Base-by-base conservation (phyloP, 2,888 invertebrate genomes). In the Spatulosminthurus flaviceps region DNA sequence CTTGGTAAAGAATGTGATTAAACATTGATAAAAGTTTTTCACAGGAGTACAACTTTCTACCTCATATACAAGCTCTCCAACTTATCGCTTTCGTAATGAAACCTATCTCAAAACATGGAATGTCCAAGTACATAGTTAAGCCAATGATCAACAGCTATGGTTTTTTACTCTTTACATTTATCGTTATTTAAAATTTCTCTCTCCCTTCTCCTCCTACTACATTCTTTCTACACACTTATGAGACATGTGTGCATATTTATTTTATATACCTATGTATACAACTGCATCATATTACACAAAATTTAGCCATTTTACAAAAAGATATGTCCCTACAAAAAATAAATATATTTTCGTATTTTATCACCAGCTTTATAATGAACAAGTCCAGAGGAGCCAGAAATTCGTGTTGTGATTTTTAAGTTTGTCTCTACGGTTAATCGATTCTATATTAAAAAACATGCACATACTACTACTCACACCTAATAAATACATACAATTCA, bases 11-110 rank as follows among this genome's bases (percentile, higher is more conserved):
- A 51, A 51, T 51, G 51, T 51, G 51, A 51, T 51, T 51, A 51
- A n/a, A 51, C 19, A 51, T 51, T 51, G 51, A 51, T 51, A 51
- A 51, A 51, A 51, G 51, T 51, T 51, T 51, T n/a, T n/a, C 51
- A 51, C 51, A n/a, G n/a, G 51, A 51, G 1, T 51, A 51, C 51
- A 51, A 51, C 51, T 51, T 51, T 51, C 9, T 51, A 51, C 51
- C 51, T 51, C n/a, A n/a, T n/a, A n/a, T n/a, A 51, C 51, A 51
- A 51, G 9, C 16, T 7, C 41, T 51, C 7, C 7, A 51, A 51
- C 51, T 51, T 51, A 51, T 51, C 51, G 51, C 51, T 51, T n/a
- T 51, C 19, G 64, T 64, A 51, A 51, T 51, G 51, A 51, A 51
- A 51, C 51, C 51, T 19, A 51, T 51, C 51, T 51, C n/a, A 51